Evolutionary conservation across 2,888 invertebrate genomes (phyloP).

Genomic region (Macrophya annulata): DNA sequence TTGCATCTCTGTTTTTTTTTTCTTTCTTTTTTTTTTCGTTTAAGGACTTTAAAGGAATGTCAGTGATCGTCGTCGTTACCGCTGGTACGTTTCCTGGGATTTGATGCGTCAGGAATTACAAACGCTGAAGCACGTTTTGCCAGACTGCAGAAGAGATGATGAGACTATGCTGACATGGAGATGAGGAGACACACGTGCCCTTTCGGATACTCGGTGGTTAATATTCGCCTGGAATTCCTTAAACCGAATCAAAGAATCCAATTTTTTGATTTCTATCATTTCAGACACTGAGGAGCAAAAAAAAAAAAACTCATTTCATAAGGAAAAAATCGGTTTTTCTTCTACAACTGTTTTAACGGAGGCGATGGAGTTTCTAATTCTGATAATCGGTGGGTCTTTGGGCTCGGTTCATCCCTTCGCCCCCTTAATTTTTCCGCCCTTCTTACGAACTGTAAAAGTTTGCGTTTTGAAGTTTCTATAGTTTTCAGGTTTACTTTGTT

Average conservation of each 20-base stretch:
- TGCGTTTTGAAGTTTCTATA: conserved; percentile 6
- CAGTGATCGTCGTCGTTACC: not conserved
- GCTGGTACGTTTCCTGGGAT: conserved; percentile 31
- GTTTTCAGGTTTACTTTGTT: conserved; percentile 20
- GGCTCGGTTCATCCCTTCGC: not conserved
- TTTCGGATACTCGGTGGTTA: not conserved
- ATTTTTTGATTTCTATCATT: not conserved
- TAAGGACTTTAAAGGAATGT: not conserved
- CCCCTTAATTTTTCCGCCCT: conserved; percentile 15
- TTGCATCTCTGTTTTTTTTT: not conserved
- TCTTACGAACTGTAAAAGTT: not conserved
- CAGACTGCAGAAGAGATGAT: not conserved
- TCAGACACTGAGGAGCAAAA: not conserved
- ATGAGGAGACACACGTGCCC: not conserved
- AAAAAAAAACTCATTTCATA: conserved; percentile 19
- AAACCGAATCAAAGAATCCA: not conserved
- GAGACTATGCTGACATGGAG: not conserved
- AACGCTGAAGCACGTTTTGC: not conserved
- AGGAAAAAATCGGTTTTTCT: conserved; percentile 53
- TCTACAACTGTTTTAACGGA: conserved; percentile 68
- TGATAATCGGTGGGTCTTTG: conserved; percentile 73
- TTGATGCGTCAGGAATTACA: conserved; percentile 42
- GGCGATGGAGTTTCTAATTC: conserved; percentile 78
- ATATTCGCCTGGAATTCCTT: not conserved
- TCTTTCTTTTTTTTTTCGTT: not conserved